phyloP scores from a whole-genome alignment of 1,140 invertebrate genomes.

The Danaus melanippus region DNA sequence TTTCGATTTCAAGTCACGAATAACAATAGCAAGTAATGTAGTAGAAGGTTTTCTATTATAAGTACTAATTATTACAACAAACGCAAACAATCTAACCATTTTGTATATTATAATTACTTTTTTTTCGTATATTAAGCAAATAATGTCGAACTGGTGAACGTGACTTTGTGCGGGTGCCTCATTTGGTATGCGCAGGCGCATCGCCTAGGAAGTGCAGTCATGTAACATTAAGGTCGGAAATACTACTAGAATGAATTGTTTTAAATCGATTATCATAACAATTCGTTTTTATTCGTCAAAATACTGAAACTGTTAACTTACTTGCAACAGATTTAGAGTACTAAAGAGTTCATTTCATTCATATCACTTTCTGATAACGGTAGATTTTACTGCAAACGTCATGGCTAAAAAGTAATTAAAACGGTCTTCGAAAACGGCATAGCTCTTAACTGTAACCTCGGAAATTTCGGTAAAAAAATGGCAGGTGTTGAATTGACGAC shows the following conservation, averaged over 20 bases:
- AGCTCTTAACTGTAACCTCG: constrained; percentile 55
- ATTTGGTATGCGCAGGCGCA: constrained; percentile 50
- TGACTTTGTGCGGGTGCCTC: constrained; percentile 51
- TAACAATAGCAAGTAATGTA: no score
- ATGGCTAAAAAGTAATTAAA: constrained; percentile 68
- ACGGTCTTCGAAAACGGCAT: constrained; percentile 48
- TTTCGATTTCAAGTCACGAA: no score
- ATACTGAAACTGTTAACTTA: no score
- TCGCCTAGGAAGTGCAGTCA: constrained; percentile 54
- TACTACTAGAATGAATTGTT: constrained; percentile 24
- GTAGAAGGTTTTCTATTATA: no score
- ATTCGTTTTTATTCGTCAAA: no score
- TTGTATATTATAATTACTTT: no score
- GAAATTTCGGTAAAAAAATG: constrained; percentile 47
- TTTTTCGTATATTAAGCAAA: constrained; percentile 9
- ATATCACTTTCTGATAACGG: constrained; percentile 66
- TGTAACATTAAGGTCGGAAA: constrained; percentile 29
- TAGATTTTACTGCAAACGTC: constrained; percentile 43
- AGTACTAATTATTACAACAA: no score
- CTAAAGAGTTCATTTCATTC: no score
- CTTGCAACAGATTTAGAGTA: no score
- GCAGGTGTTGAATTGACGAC: constrained; percentile 54
- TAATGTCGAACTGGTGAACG: constrained; percentile 17
- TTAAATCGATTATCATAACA: constrained; percentile 15
- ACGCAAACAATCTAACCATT: no score